Conservation (phyloP, 2,797 vertebrate genomes). For the Acanthornis magna region DNA sequence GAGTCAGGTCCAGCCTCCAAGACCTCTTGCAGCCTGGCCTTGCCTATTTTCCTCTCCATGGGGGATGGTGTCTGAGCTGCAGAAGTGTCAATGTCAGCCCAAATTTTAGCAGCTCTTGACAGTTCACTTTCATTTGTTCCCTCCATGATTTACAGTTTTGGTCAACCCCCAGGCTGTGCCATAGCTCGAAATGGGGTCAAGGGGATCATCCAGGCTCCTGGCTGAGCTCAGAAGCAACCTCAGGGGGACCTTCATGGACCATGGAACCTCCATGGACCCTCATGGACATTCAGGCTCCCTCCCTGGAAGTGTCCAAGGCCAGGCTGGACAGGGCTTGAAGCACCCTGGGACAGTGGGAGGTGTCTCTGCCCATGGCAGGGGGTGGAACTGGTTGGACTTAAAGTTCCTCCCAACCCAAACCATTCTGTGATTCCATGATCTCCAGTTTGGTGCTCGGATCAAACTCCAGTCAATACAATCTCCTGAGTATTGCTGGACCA, state of each 20-base stretch:
- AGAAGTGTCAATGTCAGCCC: background rate
- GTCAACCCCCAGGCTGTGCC: background rate
- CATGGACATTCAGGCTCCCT: background rate
- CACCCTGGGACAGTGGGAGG: background rate
- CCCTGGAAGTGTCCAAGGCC: background rate
- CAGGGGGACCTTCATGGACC: background rate
- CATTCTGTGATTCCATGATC: background rate
- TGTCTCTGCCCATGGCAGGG: background rate
- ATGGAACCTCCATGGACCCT: background rate
- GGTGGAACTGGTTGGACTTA: rapidly evolving
- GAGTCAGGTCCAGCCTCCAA: background rate
- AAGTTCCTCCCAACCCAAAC: background rate
- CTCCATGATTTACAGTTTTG: background rate
- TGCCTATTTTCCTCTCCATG: background rate
- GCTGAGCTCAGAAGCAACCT: background rate
- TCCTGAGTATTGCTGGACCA: background rate
- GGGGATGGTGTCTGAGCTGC: background rate
- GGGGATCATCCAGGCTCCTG: background rate
- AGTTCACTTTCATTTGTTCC: background rate
- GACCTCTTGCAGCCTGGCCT: background rate
- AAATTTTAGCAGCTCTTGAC: background rate
- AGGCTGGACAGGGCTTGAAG: rapidly evolving
- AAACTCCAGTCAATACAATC: background rate
- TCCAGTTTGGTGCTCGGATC: background rate
- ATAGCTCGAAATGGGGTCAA: background rate